Base-by-base conservation (phyloP, 2,888 invertebrate species). In the Eupithecia insigniata region DNA sequence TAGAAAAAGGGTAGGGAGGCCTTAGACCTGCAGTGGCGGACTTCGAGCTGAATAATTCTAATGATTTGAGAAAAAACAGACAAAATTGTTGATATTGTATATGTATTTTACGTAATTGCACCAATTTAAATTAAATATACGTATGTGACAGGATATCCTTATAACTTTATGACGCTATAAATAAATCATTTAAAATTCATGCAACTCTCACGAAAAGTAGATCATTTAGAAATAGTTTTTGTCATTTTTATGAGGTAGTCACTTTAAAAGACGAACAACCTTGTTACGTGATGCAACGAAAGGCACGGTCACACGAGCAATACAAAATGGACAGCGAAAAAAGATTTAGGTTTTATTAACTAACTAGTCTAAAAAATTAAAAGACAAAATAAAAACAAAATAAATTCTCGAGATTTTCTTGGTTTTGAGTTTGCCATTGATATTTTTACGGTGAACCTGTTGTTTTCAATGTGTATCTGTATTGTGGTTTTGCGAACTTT, bases 261-360 rank as follows among this genome's bases (percentile, higher is more conserved):
- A 16, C 81, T 82, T 83, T 84, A 81, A 79, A 80, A 79, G 77
- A 78, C 75, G 81, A 82, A 84, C 83, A 90, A 88, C 89, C 88
- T 88, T 85, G 84, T 86, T 87, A 87, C 87, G 87, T 92, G 93
- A 90, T 89, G 93, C 90, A 92, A 92, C 18, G n/a, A 22, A 64
- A 64, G 64, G 36, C 26, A 7, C 3, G 36, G 14, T 26, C 64
- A 64, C 64, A 36, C 14, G 64, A 64, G 64, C 36, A 5, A 62
- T 36, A 7, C 39, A 64, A 22, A 39, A 26, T 55, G 4, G 4
- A 1, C 18, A 64, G 14, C 18, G 36, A 22, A 62, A 61, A 34
- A 32, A n/a, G 16, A 1, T 32, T n/a, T 30, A n/a, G 4, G 7
- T 12, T 60, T 16, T 60, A 32, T 32, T 34, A n/a, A 22, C 22